A percentile compares a stretch with the other conserved stretches of the same genome.
These are phyloP conservation scores for Regulus satrapa DNA, from an alignment of 2,113 vertebrate genomes.

Conservation along the genomic window DNA sequence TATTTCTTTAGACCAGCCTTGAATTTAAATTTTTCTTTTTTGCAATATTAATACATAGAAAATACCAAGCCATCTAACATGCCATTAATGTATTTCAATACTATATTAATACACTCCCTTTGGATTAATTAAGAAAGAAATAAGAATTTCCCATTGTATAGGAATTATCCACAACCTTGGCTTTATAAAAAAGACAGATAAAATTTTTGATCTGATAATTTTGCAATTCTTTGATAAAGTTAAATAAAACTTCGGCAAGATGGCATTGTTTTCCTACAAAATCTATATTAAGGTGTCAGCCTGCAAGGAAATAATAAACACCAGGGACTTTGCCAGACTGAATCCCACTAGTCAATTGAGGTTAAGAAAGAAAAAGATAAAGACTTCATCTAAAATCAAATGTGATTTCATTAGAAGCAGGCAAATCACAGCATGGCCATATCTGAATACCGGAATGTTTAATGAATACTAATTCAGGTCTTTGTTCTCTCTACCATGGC, in stretches of 20 bases:
- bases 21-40: not conserved
- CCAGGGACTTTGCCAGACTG: not conserved
- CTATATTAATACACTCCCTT: not conserved
- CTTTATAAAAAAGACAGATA: not conserved
- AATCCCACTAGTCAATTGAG: not conserved
- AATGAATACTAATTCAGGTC: not conserved
- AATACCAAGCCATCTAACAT: not conserved
- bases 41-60: not conserved
- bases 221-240: not conserved
- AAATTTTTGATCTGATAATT: not conserved
- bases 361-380: not conserved
- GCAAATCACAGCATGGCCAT: not conserved
- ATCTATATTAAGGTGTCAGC: not conserved
- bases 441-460: not conserved
- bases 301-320: not conserved
- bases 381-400: not conserved
- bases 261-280: not conserved
- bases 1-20: not conserved
- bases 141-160: not conserved
- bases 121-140: conserved; percentile 16
- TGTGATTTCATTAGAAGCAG: not conserved
- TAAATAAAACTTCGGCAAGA: not conserved
- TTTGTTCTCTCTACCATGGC: not conserved
- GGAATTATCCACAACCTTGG: not conserved
- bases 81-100: not conserved